Percentiles rank a stretch among this genome's conserved stretches.
These are phyloP conservation scores for Podiceps cristatus DNA, from an alignment of 2,113 vertebrate genomes.

Conservation along the genomic window DNA sequence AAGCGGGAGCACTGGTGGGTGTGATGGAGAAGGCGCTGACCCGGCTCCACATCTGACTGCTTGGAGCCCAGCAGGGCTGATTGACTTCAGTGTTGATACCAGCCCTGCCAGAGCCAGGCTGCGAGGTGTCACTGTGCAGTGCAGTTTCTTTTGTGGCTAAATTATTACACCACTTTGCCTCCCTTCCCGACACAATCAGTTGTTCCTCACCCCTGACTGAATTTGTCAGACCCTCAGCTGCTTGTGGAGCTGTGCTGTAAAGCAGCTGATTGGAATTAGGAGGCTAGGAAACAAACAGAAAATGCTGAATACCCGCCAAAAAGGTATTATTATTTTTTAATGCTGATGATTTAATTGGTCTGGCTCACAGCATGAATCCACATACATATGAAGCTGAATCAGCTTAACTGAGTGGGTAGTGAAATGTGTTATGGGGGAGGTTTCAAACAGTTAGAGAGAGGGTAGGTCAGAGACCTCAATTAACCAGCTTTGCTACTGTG, in stretches of 20 bases:
- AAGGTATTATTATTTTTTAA: not conserved
- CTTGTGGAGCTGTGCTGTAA: not conserved
- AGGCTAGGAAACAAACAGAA: not conserved
- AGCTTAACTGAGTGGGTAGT: not conserved
- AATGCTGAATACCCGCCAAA: not conserved
- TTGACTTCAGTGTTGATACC: fast-evolving
- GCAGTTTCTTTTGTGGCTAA: not conserved
- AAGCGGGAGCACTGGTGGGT: not conserved
- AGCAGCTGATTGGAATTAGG: not conserved
- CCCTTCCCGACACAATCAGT: not conserved
- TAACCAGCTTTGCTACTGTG: not conserved
- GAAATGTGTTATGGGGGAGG: not conserved
- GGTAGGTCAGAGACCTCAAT: not conserved
- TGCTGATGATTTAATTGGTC: not conserved
- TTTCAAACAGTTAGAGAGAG: not conserved
- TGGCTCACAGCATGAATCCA: not conserved
- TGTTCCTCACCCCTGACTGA: fast-evolving
- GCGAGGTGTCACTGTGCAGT: fast-evolving
- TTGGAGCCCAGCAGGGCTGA: not conserved
- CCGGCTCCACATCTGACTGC: not conserved
- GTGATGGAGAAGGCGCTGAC: not conserved
- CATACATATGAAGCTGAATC: not conserved
- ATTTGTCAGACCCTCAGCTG: not conserved
- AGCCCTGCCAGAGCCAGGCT: not conserved
- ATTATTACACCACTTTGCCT: not conserved